Evolutionary conservation across 2,797 vertebrate species (phyloP).

Genomic region (Hyperoplus lanceolatus): DNA sequence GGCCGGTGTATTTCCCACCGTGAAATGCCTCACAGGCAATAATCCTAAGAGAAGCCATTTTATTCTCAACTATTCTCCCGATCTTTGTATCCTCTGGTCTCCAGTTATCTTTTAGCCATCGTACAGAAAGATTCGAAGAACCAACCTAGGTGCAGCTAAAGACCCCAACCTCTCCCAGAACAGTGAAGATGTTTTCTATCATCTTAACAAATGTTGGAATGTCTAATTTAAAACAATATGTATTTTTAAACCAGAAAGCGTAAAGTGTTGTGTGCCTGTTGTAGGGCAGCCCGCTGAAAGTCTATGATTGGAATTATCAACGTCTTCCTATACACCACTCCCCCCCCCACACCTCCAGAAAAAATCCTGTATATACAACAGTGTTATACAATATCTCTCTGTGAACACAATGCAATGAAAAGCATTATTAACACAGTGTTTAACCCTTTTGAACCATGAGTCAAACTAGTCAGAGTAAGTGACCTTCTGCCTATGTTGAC

Average conservation of each 20-base stretch:
- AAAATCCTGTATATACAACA: too few relatives aligned
- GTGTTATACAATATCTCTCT: too few relatives aligned
- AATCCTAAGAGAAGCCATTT: constrained; percentile 87
- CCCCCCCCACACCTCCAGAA: too few relatives aligned
- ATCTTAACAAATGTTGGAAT: constrained; percentile 91
- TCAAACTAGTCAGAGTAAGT: too few relatives aligned
- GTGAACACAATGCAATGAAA: too few relatives aligned
- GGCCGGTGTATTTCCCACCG: constrained; percentile 91
- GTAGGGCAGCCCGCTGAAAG: not conserved
- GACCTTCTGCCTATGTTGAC: too few relatives aligned
- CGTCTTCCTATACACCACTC: too few relatives aligned
- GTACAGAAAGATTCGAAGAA: constrained; percentile 88
- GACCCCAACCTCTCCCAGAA: constrained; percentile 86
- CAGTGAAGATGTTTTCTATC: constrained; percentile 87
- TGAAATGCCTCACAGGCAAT: constrained; percentile 85
- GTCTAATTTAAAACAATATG: constrained; percentile 80
- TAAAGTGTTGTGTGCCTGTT: not conserved
- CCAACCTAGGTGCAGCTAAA: constrained; percentile 89
- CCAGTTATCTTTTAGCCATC: constrained; percentile 93
- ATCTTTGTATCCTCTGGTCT: constrained; percentile 88
- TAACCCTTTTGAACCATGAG: too few relatives aligned
- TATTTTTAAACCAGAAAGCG: constrained; percentile 27
- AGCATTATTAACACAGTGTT: too few relatives aligned
- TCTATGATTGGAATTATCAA: too few relatives aligned
- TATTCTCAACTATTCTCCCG: constrained; percentile 86